Percentiles rank a stretch among this genome's conserved stretches.
Conservation (phyloP, 2,797 vertebrate species). For the Leuciscus waleckii region DNA sequence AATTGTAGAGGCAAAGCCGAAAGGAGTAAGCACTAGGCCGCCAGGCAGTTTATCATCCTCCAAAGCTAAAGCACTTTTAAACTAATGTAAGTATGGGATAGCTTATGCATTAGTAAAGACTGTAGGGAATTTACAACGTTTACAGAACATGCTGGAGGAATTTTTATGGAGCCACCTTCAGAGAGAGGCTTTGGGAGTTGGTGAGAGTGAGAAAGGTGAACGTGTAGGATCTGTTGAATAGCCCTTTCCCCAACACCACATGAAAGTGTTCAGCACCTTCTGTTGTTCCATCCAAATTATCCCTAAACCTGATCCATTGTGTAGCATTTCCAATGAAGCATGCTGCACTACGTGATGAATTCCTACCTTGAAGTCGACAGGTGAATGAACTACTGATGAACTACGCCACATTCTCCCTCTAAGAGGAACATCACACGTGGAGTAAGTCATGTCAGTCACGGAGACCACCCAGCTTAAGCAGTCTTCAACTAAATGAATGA, state of each 20-base stretch:
- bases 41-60: constrained; percentile 46
- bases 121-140: constrained; percentile 60
- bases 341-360: constrained; percentile 1
- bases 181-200: constrained; percentile 36
- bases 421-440: constrained; percentile 31
- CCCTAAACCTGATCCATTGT: constrained; percentile 6
- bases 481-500: constrained; percentile 36
- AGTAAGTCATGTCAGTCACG: constrained; percentile 29
- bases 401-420: constrained; percentile 10
- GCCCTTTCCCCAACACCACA: constrained; percentile 12
- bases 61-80: constrained; percentile 53
- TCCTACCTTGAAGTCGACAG: constrained; percentile 13
- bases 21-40: constrained; percentile 8
- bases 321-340: not conserved
- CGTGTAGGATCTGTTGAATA: not conserved
- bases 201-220: constrained; percentile 34
- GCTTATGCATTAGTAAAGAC: constrained; percentile 60
- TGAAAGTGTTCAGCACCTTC: constrained; percentile 18
- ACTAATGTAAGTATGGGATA: constrained; percentile 60
- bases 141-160: constrained; percentile 56
- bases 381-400: constrained; percentile 32
- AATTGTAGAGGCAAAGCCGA: constrained; percentile 17
- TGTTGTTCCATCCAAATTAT: not conserved
- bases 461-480: constrained; percentile 42
- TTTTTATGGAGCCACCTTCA: constrained; percentile 62